phyloP scores from a whole-genome alignment of 1,140 invertebrate genomes.

The Trypoxylus dichotomus region DNA sequence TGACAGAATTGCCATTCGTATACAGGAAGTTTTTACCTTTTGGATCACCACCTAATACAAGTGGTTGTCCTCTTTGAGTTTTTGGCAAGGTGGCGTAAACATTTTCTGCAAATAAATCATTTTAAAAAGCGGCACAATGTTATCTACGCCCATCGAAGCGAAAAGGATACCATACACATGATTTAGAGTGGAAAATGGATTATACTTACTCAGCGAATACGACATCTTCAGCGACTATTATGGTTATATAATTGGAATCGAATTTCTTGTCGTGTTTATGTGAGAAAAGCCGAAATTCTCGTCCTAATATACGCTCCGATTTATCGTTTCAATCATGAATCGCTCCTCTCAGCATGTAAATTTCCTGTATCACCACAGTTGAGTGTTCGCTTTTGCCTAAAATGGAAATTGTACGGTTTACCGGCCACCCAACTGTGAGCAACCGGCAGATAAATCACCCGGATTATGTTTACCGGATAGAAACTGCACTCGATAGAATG shows the following conservation, averaged over 20 bases:
- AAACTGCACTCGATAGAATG: constrained; percentile 13
- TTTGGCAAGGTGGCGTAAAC: constrained; percentile 91
- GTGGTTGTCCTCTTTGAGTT: constrained; percentile 88
- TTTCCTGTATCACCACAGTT: not conserved
- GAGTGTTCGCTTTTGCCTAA: not conserved
- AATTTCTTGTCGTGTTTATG: not conserved
- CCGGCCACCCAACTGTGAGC: not conserved
- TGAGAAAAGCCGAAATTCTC: not conserved
- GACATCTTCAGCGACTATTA: not conserved
- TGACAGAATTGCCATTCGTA: constrained; percentile 96
- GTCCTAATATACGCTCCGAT: not conserved
- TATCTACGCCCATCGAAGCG: not conserved
- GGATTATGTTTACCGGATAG: not conserved
- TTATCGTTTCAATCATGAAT: not conserved
- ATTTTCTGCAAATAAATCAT: constrained; percentile 67
- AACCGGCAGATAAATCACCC: constrained; percentile 1
- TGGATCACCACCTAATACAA: constrained; percentile 92
- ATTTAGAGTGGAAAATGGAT: not conserved
- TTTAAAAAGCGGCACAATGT: not conserved
- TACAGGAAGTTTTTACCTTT: constrained; percentile 98
- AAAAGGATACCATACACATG: not conserved
- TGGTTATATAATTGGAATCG: constrained; percentile 20
- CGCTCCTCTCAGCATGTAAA: not conserved
- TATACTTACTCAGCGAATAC: constrained; percentile 23
- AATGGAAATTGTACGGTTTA: constrained; percentile 2